phyloP scores from a whole-genome alignment of 2,797 vertebrate species.

The Adelosebastes latens region DNA sequence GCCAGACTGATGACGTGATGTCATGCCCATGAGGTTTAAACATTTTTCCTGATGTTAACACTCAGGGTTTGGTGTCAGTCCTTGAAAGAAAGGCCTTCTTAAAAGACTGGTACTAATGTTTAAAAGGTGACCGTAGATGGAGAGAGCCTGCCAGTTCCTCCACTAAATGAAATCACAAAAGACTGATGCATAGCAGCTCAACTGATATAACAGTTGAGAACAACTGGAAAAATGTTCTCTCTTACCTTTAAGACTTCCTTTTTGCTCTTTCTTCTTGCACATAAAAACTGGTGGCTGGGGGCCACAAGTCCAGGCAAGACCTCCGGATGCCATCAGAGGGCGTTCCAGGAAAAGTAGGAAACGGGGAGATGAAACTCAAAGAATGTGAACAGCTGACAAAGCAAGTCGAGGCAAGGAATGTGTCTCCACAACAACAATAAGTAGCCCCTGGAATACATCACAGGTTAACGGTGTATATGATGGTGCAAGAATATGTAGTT shows the following conservation, averaged over 20 bases:
- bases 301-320: constrained; percentile 8
- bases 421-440: background rate
- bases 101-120: background rate
- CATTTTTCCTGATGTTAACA: constrained; percentile 4
- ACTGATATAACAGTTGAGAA: background rate
- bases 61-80: background rate
- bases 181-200: background rate
- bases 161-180: background rate
- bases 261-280: constrained; percentile 17
- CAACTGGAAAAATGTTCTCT: background rate
- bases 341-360: constrained; percentile 13
- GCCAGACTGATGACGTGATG: background rate
- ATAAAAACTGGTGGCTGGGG: constrained; percentile 2
- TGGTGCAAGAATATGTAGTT: background rate
- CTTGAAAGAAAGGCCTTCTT: background rate
- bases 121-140: background rate
- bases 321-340: background rate
- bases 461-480: background rate
- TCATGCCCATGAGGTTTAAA: background rate
- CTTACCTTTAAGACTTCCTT: background rate
- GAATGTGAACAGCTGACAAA: background rate
- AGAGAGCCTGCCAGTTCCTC: background rate
- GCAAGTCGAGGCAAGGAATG: background rate
- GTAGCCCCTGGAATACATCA: background rate
- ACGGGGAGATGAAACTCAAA: background rate